phyloP scores from a whole-genome alignment of 2,113 vertebrate species.

The Podarcis raffonei region DNA sequence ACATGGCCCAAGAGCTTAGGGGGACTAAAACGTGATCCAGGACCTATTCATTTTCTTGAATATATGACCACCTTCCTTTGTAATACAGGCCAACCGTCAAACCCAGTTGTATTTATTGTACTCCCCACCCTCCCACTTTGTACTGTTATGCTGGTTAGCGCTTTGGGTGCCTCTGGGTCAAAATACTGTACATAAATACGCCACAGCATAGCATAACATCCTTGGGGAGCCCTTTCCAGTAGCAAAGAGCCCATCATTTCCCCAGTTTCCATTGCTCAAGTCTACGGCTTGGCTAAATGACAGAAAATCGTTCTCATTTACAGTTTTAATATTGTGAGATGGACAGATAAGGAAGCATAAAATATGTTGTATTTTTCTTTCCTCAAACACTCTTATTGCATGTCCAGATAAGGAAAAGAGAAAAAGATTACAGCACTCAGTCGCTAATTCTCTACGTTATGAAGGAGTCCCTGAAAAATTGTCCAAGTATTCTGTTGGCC shows the following conservation, averaged over 20 bases:
- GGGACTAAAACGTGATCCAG: background rate
- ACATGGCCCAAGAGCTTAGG: background rate
- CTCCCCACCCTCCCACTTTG: no score
- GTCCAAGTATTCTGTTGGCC: background rate
- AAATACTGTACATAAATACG: no score
- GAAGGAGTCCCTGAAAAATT: background rate
- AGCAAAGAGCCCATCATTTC: background rate
- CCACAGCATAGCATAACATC: background rate
- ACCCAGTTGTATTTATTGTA: no score
- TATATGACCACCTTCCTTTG: background rate
- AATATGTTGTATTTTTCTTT: background rate
- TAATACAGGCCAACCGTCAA: background rate
- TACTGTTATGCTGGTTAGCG: no score
- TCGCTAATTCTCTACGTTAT: background rate
- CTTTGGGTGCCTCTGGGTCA: no score
- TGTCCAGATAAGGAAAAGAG: background rate
- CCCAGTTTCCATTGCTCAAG: background rate
- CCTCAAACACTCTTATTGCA: background rate
- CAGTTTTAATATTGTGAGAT: background rate
- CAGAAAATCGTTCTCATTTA: background rate
- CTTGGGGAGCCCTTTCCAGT: background rate
- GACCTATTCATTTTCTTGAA: background rate
- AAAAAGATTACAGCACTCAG: background rate
- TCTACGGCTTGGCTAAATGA: background rate
- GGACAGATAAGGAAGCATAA: background rate